Base-by-base conservation (phyloP, 2,113 vertebrate species). In the Herpetotheres cachinnans region DNA sequence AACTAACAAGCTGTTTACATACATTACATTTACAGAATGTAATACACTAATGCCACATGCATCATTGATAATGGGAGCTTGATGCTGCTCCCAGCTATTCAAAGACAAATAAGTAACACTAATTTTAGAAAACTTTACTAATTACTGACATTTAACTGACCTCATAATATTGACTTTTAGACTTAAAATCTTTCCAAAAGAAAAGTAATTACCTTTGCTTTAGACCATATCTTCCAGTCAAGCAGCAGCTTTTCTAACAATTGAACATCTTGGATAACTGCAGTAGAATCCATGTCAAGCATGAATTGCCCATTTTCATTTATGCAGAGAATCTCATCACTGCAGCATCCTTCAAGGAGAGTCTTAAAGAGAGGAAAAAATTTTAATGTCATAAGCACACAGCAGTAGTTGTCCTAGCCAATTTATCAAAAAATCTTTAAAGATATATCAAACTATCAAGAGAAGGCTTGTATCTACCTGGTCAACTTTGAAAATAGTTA, bases 161-260 rank as follows among this genome's bases (percentile, higher is more conserved):
- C 16, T 59, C 12, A 26, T 22, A 88, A 56, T 42, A 73, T 3
- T 76, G 30, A 67, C 13, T 69, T 82, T 55, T 26, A 58, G 26
- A 67, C 6, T 29, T 19, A 6, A 67, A 71, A 26, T 38, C 49
- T 66, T 77, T 59, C 27, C 30, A 86, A 76, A 76, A 69, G 72
- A 26, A n/a, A 66, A 82, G 18, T 16, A 79, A 66, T 93, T 97
- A 98, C 99, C 98, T 99, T 98, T 72, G 99, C 99, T 95, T 99
- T 99, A 95, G 98, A 98, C 99, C 99, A 99, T 96, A 99, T 99
- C 97, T 99, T 99, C 99, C 99, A 99, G 97, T 99, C 99, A 93
- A 99, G 97, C 69, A 99, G 96, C 11, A 99, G 79, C 46, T 99
- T 98, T 93, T 99, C 99, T 49, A 99, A 95, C 54, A 99, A 98